Conservation (phyloP, 2,888 invertebrate genomes). For the Meteorus colon region DNA sequence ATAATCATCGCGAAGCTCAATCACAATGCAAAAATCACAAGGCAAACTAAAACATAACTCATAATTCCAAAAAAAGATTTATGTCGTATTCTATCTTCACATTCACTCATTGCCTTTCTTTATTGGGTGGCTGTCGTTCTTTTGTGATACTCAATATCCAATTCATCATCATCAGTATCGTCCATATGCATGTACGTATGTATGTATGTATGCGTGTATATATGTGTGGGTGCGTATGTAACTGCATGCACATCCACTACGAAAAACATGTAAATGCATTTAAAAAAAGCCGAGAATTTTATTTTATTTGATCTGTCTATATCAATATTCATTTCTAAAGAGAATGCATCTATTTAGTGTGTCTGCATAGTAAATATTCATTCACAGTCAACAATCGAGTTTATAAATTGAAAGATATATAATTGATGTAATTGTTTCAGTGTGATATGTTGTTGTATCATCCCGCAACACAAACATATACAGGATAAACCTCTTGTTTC, state of each 20-base stretch:
- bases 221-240: background rate
- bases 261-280: background rate
- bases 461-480: background rate
- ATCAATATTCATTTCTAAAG: background rate
- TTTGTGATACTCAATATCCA: background rate
- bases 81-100: background rate
- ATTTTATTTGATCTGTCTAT: background rate
- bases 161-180: background rate
- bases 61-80: background rate
- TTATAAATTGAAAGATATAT: background rate
- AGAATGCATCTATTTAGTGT: background rate
- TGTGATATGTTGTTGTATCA: background rate
- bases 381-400: background rate
- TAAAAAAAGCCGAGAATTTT: background rate
- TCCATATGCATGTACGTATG: background rate
- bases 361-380: background rate
- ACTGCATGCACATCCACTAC: background rate
- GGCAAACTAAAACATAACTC: background rate
- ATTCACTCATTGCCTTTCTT: background rate
- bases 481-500: background rate
- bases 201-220: background rate
- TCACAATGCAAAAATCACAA: background rate
- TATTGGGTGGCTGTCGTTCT: slow-evolving; percentile 19
- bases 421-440: background rate
- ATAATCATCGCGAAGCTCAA: background rate